Conservation (phyloP, 2,888 invertebrate species). For the Cataglyphis livida region DNA sequence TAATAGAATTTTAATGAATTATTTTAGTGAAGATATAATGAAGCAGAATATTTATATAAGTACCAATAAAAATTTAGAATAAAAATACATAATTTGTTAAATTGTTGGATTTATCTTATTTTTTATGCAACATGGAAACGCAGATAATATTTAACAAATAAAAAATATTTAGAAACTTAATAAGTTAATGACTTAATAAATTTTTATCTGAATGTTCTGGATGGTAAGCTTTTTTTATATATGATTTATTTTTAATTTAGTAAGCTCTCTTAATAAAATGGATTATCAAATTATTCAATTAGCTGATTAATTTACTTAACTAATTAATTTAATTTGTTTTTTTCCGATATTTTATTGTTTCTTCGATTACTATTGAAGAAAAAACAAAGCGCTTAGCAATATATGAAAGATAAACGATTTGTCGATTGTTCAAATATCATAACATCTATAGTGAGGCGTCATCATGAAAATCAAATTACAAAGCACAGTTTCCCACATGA, state of each 20-base stretch:
- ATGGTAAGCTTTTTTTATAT: too few species aligned
- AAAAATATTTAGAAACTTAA: too few species aligned
- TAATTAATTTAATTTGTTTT: not conserved
- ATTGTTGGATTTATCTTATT: too few species aligned
- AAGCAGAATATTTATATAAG: too few species aligned
- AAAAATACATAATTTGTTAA: too few species aligned
- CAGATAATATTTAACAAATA: too few species aligned
- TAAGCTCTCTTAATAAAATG: not conserved
- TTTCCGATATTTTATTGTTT: not conserved
- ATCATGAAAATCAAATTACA: constrained; percentile 62
- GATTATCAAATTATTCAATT: not conserved
- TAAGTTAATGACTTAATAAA: too few species aligned
- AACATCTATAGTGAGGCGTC: constrained; percentile 38
- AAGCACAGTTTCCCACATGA: constrained; percentile 51
- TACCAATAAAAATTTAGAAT: too few species aligned
- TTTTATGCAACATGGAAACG: too few species aligned
- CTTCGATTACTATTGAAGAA: not conserved
- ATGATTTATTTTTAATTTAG: not conserved
- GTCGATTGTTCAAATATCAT: not conserved
- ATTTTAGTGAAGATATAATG: too few species aligned
- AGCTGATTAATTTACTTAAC: not conserved
- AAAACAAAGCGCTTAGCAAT: not conserved
- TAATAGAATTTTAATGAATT: too few species aligned
- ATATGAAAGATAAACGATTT: not conserved
- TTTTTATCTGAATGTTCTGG: too few species aligned